Evolutionary conservation across 1,140 invertebrate genomes (phyloP), one percentile per base, ranked within the genome.

Genomic region (Conus betulinus): DNA sequence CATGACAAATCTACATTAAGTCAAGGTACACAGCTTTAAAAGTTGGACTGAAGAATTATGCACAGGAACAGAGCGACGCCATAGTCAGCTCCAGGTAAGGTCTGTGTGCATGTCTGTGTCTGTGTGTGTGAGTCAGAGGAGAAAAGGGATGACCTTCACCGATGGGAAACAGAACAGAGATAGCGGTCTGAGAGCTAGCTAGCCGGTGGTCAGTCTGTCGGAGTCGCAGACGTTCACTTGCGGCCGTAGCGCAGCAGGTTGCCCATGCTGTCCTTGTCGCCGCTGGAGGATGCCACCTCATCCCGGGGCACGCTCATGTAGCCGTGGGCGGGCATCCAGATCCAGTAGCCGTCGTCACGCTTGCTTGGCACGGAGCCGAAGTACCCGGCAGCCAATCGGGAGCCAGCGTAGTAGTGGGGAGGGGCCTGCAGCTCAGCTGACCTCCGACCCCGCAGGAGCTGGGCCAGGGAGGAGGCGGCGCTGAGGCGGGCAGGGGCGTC

Each of bases 281-380:
- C 87, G 15, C 82, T 74, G 71, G 81, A 88, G 15, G 88, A 87
- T 11, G 55, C 76, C 13, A 90, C 78, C 52, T 91, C 91, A 53
- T 91, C 89, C 67, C 86, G 85, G 86, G 91, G 91, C 39, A 94
- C 91, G 25, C 92, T 90, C 55, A 94, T 93, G 85, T 93, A 94
- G 71, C 93, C 93, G 81, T 93, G 93, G n/a, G 93, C 92, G 23
- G 93, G 93, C 93, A 94, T 93, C 93, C 93, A 94, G 74, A 94
- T 92, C 92, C 93, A 93, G 84, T 92, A 91, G 17, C 92, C 89
- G 57, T 90, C 90, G 51, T 91, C 93, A 79, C 91, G 63, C 84
- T 93, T 93, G 87, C 81, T 76, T 0, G 91, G 87, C 23, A 81
- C 78, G 57, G 63, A 87, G 52, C 91, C 84, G 23, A 90, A 88